Percentiles rank a stretch among this genome's conserved stretches.
phyloP scores from a whole-genome alignment of 2,113 vertebrate genomes.

The Etheostoma cragini region DNA sequence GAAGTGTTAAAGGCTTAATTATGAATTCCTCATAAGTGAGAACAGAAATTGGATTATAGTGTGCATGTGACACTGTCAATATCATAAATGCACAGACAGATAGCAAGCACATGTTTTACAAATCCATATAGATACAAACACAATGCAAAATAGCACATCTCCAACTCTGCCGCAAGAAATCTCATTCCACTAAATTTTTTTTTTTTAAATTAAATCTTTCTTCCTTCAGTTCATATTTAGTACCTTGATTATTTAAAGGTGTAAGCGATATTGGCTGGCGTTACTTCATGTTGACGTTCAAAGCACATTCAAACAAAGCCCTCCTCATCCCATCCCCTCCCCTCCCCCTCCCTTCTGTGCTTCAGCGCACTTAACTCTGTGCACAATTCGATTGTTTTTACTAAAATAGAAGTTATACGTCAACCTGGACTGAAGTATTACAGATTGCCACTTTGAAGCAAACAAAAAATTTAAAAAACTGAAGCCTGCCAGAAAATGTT shows the following conservation, averaged over 20 bases:
- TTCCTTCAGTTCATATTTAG: neutral
- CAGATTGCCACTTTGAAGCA: neutral
- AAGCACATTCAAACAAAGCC: too few species aligned
- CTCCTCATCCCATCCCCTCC: too few species aligned
- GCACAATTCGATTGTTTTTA: too few species aligned
- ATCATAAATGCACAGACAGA: constrained; percentile 14
- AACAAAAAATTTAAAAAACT: neutral
- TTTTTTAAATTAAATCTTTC: constrained; percentile 7
- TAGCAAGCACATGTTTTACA: neutral
- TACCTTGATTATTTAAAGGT: neutral
- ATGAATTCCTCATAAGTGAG: constrained; percentile 18
- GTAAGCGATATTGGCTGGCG: too few species aligned
- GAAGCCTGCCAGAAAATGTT: neutral
- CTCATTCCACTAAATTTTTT: constrained; percentile 54
- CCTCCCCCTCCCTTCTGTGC: too few species aligned
- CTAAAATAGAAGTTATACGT: too few species aligned
- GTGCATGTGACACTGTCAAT: constrained; percentile 23
- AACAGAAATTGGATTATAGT: constrained; percentile 47
- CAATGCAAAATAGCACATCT: constrained; percentile 5
- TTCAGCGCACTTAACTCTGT: too few species aligned
- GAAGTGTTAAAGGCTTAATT: constrained; percentile 32
- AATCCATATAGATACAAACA: neutral
- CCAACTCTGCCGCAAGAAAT: constrained; percentile 17
- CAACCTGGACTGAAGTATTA: too few species aligned
- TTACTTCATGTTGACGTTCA: too few species aligned